These are phyloP conservation scores for Drosophila parthenogenetica DNA, from an alignment of 2,888 invertebrate species.

Conservation along the genomic window DNA sequence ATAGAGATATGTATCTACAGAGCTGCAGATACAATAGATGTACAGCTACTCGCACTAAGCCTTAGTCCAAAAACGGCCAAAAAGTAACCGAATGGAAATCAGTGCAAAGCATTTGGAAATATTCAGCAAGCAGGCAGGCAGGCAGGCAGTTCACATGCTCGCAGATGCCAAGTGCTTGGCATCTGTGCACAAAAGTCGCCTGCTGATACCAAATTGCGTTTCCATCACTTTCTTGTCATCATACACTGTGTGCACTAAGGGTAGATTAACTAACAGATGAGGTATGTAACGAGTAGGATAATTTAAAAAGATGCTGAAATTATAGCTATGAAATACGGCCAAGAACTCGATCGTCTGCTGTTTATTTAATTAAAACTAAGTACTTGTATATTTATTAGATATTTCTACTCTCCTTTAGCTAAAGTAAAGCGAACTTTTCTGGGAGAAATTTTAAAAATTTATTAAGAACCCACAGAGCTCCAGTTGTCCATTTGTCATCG, in stretches of 20 bases:
- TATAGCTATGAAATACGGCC: too few relatives aligned
- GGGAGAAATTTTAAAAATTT: too few relatives aligned
- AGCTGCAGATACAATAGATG: slow-evolving; percentile 7
- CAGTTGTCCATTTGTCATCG: neutral
- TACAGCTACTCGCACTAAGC: slow-evolving; percentile 6
- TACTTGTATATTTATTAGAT: too few relatives aligned
- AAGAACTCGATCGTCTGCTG: too few relatives aligned
- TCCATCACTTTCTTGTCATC: slow-evolving; percentile 47
- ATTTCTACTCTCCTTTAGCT: too few relatives aligned
- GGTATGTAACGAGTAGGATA: neutral
- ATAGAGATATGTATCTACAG: slow-evolving; percentile 1
- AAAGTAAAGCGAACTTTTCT: too few relatives aligned
- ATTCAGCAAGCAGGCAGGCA: slow-evolving; percentile 45
- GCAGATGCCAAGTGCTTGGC: slow-evolving; percentile 51
- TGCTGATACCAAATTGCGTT: slow-evolving; percentile 54
- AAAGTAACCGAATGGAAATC: slow-evolving; percentile 71
- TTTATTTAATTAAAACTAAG: too few relatives aligned
- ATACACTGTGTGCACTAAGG: slow-evolving; percentile 17
- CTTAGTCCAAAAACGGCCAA: slow-evolving; percentile 15
- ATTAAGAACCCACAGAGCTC: too few relatives aligned
- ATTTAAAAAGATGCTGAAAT: too few relatives aligned
- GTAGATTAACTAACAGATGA: slow-evolving; percentile 6
- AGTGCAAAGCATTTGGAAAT: slow-evolving; percentile 63
- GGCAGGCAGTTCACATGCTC: slow-evolving; percentile 43
- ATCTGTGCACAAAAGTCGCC: slow-evolving; percentile 50